Base-by-base conservation (phyloP, 2,888 invertebrate genomes). In the Drosophila hawaiiensis region DNA sequence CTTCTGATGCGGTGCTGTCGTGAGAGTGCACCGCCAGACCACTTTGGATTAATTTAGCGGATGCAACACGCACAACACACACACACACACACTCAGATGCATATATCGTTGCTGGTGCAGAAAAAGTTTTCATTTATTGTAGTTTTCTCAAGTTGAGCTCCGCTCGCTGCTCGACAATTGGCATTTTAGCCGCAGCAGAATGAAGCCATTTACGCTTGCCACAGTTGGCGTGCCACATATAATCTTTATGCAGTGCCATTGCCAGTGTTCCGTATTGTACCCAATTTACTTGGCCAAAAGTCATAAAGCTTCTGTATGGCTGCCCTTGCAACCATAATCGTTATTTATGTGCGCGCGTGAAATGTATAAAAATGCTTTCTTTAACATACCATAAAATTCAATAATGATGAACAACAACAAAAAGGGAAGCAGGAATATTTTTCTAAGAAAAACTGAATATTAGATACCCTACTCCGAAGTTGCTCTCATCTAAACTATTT, bases 311-410 rank as follows among this genome's bases (percentile, higher is more conserved):
- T 73, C 79, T 72, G 78, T 77, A 37, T 75, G 79, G 73, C 47
- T 83, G 84, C 25, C 54, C 66, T 74, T 74, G 55, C 68, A 61
- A 54, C 67, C 73, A 76, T 80, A 86, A 86, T 90, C 83, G 86
- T 87, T 87, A 87, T 87, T 87, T 90, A 87, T 87, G 90, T 80
- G 78, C 68, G 82, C 80, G 88, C 85, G 88, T 85, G 90, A 85
- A 85, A 82, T 89, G 90, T 81, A 86, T 86, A 88, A 90, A 90
- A 86, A 84, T 84, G 75, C 73, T 69, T 74, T 79, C 69, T 61
- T 78, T 84, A 86, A 64, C 89, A 74, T 82, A 70, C 80, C 76
- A 87, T 90, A 84, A 85, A 89, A 75, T 37, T 64, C 60, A 60
- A 60, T 56, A 58, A 47, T 41, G 49, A 16, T 22, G 54, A 14